Evolutionary conservation across 2,888 invertebrate species (phyloP).

Genomic region (Pherbina coryleti): DNA sequence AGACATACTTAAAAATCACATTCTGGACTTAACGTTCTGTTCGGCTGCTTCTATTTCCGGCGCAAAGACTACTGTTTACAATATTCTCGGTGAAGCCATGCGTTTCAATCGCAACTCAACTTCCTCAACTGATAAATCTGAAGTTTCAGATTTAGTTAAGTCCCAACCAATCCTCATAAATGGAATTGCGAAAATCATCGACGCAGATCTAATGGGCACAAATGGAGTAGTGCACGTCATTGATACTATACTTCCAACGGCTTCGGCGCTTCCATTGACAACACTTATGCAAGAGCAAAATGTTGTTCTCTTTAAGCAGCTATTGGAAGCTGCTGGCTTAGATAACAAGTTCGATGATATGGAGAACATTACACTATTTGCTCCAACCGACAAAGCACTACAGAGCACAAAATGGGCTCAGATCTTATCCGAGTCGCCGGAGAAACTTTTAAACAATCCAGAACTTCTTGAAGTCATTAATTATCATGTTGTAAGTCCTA

Average conservation of each 20-base stretch:
- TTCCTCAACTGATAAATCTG: conserved; percentile 62
- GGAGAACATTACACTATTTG: conserved; percentile 76
- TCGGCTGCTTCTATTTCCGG: conserved; percentile 73
- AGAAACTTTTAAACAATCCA: conserved; percentile 62
- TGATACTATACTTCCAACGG: conserved; percentile 76
- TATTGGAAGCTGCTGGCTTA: conserved; percentile 72
- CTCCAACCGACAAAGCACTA: conserved; percentile 77
- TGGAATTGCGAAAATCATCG: conserved; percentile 73
- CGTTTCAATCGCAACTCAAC: conserved; percentile 67
- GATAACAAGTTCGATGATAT: conserved; percentile 72
- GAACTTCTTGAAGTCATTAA: conserved; percentile 74
- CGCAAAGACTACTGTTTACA: conserved; percentile 66
- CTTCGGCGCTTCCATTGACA: conserved; percentile 70
- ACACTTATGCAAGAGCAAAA: conserved; percentile 74
- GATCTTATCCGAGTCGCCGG: conserved; percentile 65
- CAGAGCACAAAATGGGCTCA: conserved; percentile 68
- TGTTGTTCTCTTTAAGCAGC: conserved; percentile 73
- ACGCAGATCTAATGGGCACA: conserved; percentile 76
- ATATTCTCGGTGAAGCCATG: conserved; percentile 66
- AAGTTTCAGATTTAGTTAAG: conserved; percentile 71
- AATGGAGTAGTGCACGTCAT: conserved; percentile 82
- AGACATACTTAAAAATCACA: conserved; percentile 78
- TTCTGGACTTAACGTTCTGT: conserved; percentile 78
- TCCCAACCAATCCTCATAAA: conserved; percentile 71
- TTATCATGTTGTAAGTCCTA: conserved; percentile 75